Percentiles rank a stretch among this genome's conserved stretches.
phyloP scores from a whole-genome alignment of 2,888 invertebrate genomes.

The Cordilura impudica region DNA sequence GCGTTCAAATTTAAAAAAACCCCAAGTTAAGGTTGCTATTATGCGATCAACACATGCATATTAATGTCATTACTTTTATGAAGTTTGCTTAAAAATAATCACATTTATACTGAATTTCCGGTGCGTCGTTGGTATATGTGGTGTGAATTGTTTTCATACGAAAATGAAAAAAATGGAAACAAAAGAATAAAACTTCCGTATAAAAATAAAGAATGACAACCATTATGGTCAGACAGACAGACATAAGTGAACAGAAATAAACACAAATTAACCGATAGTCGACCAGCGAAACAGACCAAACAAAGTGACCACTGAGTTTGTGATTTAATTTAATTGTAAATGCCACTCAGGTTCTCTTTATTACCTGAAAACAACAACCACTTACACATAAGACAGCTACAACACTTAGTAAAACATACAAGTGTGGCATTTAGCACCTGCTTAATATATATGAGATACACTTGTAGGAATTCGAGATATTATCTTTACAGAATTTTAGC shows the following conservation, averaged over 20 bases:
- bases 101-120: slow-evolving; percentile 58
- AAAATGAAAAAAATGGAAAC: background rate
- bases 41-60: slow-evolving; percentile 48
- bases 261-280: background rate
- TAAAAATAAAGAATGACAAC: background rate
- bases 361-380: background rate
- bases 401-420: background rate
- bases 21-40: slow-evolving; percentile 48
- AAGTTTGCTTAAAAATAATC: slow-evolving; percentile 27
- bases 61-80: slow-evolving; percentile 48
- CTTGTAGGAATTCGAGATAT: no score
- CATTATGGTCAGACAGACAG: background rate
- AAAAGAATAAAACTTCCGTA: slow-evolving; percentile 32
- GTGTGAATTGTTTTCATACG: background rate
- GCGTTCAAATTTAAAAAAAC: background rate
- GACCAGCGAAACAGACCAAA: slow-evolving; percentile 3
- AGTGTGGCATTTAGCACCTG: slow-evolving; percentile 42
- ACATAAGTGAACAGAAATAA: slow-evolving; percentile 4
- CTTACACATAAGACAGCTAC: background rate
- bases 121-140: background rate
- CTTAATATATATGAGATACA: no score
- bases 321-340: slow-evolving; percentile 57
- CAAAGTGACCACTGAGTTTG: slow-evolving; percentile 11
- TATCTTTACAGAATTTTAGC: no score
- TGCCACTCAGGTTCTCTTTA: slow-evolving; percentile 51